These are phyloP conservation scores for Holocentrus rufus DNA, from an alignment of 2,797 vertebrate genomes.

Conservation along the genomic window DNA sequence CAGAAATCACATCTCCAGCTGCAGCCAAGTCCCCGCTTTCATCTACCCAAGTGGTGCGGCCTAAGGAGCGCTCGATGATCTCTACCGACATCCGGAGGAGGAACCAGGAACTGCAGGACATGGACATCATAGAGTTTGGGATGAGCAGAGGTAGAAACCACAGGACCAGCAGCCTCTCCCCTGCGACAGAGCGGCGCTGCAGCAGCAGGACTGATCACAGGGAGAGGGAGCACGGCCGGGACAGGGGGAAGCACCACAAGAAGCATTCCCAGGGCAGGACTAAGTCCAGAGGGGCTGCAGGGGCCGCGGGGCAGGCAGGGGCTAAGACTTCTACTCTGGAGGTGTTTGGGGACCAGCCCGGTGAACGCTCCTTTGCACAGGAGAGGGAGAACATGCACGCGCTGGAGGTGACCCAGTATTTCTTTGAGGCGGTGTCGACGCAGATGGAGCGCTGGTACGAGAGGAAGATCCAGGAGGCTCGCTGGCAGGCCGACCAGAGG, in stretches of 20 bases:
- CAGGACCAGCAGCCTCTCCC: conserved; percentile 77
- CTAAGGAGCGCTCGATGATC: conserved; percentile 84
- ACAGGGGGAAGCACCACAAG: conserved; percentile 70
- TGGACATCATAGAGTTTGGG: conserved; percentile 55
- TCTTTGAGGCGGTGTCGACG: conserved; percentile 93
- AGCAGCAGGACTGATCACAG: conserved; percentile 63
- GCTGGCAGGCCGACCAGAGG: conserved; percentile 87
- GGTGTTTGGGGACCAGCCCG: conserved; percentile 55
- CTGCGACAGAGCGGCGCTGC: conserved; percentile 61
- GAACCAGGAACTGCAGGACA: conserved; percentile 74
- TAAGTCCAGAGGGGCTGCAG: conserved; percentile 61
- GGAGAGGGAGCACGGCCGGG: conserved; percentile 73
- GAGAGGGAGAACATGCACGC: conserved; percentile 86
- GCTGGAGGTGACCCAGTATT: conserved; percentile 94
- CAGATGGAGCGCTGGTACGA: conserved; percentile 99
- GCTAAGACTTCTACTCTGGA: conserved; percentile 67
- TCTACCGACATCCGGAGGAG: conserved; percentile 71
- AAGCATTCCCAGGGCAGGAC: conserved; percentile 78
- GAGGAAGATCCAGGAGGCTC: conserved; percentile 92
- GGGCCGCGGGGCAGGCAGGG: conserved; percentile 22
- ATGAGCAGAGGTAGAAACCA: conserved; percentile 57
- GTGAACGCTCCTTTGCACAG: conserved; percentile 67
- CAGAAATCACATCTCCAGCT: conserved; percentile 47
- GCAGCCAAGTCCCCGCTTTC: conserved; percentile 67
- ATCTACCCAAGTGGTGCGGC: conserved; percentile 87